Evolutionary conservation across 2,888 invertebrate genomes (phyloP).

Genomic region (Cheilosia variabilis): DNA sequence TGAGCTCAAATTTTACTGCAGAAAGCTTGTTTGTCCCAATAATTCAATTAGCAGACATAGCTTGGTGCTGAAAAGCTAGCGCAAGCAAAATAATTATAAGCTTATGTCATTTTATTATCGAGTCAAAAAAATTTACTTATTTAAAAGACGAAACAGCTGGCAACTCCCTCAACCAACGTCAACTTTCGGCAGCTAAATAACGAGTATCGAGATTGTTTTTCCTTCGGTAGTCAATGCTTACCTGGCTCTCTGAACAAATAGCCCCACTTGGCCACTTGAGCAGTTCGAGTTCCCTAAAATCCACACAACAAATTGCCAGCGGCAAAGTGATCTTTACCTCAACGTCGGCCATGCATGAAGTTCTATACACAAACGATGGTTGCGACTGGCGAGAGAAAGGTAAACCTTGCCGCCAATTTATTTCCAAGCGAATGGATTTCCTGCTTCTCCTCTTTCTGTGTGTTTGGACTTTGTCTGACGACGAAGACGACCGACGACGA

Average conservation of each 20-base stretch:
- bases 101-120: too few relatives aligned
- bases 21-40: too few relatives aligned
- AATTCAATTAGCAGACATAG: too few relatives aligned
- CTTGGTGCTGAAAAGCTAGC: too few relatives aligned
- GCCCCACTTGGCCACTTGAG: slow-evolving; percentile 1
- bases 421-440: slow-evolving; percentile 60
- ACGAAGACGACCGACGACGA: slow-evolving; percentile 31
- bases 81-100: too few relatives aligned
- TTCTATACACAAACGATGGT: slow-evolving; percentile 16
- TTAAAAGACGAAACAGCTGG: too few relatives aligned
- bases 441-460: slow-evolving; percentile 39
- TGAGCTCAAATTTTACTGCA: too few relatives aligned
- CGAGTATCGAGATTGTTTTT: background rate
- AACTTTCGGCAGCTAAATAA: background rate
- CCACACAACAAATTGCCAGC: slow-evolving; percentile 11
- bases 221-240: slow-evolving; percentile 36
- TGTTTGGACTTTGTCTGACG: slow-evolving; percentile 11
- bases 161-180: too few relatives aligned
- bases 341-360: slow-evolving; percentile 42
- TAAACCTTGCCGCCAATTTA: slow-evolving; percentile 56
- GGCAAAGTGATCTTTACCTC: slow-evolving; percentile 6
- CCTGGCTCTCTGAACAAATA: slow-evolving; percentile 12
- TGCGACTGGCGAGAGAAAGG: slow-evolving; percentile 37
- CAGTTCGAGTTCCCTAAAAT: slow-evolving; percentile 20
- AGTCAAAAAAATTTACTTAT: too few relatives aligned